These are phyloP conservation scores for Lycorma delicatula DNA, from an alignment of 1,140 invertebrate species.

Conservation along the genomic window DNA sequence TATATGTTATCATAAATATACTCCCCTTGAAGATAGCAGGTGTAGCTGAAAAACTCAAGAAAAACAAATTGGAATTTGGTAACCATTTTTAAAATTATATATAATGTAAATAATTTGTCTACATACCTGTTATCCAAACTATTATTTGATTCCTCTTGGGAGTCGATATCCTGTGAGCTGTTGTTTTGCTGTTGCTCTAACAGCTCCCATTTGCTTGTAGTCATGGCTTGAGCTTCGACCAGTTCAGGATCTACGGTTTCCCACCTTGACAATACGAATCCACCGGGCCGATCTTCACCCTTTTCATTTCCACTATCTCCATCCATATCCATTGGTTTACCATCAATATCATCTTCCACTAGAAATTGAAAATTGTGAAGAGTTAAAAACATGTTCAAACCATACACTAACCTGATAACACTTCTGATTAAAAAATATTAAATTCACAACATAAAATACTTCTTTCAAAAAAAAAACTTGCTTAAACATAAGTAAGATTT, in stretches of 20 bases:
- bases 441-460: too few species aligned
- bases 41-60: too few species aligned
- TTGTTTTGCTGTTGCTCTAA: constrained; percentile 41
- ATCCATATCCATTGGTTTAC: constrained; percentile 57
- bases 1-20: too few species aligned
- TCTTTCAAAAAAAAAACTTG: too few species aligned
- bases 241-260: constrained; percentile 87
- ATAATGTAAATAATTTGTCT: background rate
- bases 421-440: too few species aligned
- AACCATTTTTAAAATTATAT: too few species aligned
- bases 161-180: constrained; percentile 23
- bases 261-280: constrained; percentile 87
- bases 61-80: too few species aligned
- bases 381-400: too few species aligned
- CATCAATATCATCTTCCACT: constrained; percentile 82
- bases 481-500: too few species aligned
- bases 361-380: background rate
- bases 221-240: constrained; percentile 79
- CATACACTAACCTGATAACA: too few species aligned
- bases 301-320: constrained; percentile 28
- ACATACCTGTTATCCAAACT: constrained; percentile 20
- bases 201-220: constrained; percentile 80
- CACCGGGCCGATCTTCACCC: constrained; percentile 43
- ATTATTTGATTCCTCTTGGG: constrained; percentile 19
- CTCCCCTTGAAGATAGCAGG: too few species aligned